Evolutionary conservation across 1,140 invertebrate species (phyloP).

Genomic region (Hyles euphorbiae): DNA sequence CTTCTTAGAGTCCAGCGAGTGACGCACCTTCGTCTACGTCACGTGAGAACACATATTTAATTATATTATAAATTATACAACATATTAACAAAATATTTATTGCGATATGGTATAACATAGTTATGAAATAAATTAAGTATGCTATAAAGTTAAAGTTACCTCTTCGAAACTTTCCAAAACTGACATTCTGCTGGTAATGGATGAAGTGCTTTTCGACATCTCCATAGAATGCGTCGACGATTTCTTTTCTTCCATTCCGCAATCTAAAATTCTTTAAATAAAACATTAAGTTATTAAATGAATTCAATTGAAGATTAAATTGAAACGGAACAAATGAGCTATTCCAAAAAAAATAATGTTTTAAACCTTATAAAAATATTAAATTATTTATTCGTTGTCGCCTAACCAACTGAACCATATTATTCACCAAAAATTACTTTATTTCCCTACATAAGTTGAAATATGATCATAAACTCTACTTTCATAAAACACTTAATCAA

Average conservation of each 20-base stretch:
- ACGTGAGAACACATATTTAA: too few relatives aligned
- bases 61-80: too few relatives aligned
- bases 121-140: slow-evolving; percentile 1
- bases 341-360: not conserved
- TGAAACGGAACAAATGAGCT: not conserved
- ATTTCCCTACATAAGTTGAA: too few relatives aligned
- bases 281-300: not conserved
- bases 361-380: too few relatives aligned
- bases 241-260: slow-evolving; percentile 57
- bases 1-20: slow-evolving; percentile 47
- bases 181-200: slow-evolving; percentile 66
- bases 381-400: too few relatives aligned
- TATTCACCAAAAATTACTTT: too few relatives aligned
- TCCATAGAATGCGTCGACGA: slow-evolving; percentile 60
- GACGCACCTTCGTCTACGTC: slow-evolving; percentile 40
- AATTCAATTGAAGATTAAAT: too few relatives aligned
- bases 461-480: too few relatives aligned
- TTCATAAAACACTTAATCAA: too few relatives aligned
- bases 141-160: slow-evolving; percentile 18
- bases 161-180: slow-evolving; percentile 62
- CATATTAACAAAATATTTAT: too few relatives aligned
- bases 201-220: slow-evolving; percentile 73
- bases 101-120: too few relatives aligned
- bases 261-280: slow-evolving; percentile 54
- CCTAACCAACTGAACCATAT: too few relatives aligned